A percentile compares a stretch with the other conserved stretches of the same genome.
Evolutionary conservation across 2,797 vertebrate genomes (phyloP).

Genomic region (Toxotes lorentzi): DNA sequence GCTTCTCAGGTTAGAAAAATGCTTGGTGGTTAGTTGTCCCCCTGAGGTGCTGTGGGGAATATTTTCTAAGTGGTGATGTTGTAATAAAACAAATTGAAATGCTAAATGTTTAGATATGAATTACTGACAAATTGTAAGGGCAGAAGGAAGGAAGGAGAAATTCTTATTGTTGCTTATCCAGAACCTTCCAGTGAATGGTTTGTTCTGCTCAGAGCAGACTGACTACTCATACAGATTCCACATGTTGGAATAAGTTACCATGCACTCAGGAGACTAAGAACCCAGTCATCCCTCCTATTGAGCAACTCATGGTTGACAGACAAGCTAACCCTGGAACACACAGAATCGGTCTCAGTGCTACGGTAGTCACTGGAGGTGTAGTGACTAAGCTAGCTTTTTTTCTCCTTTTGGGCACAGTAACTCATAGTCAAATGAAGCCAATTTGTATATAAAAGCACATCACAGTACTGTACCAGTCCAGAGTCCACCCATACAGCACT

Average conservation of each 20-base stretch:
- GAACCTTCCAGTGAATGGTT: background rate
- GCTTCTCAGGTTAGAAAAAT: constrained; percentile 42
- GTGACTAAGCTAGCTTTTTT: background rate
- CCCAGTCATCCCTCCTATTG: constrained; percentile 12
- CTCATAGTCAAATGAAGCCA: background rate
- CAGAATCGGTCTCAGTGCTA: background rate
- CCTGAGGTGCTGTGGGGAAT: background rate
- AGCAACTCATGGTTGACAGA: constrained; percentile 11
- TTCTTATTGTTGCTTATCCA: background rate
- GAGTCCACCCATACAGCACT: background rate
- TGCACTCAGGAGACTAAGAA: constrained; percentile 3
- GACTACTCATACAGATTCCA: background rate
- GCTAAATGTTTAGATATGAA: background rate
- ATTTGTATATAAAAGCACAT: background rate
- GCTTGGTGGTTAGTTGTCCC: background rate
- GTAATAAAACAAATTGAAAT: background rate
- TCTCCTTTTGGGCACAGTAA: background rate
- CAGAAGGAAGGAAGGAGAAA: background rate
- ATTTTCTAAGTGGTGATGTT: background rate
- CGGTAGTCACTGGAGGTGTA: background rate
- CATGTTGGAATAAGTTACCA: constrained; percentile 8
- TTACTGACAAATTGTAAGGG: background rate
- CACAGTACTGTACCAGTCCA: background rate
- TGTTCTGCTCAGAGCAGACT: background rate
- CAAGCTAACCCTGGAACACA: background rate